These are phyloP conservation scores for Drosophila miranda DNA, from an alignment of 1,140 invertebrate genomes.

Conservation along the genomic window DNA sequence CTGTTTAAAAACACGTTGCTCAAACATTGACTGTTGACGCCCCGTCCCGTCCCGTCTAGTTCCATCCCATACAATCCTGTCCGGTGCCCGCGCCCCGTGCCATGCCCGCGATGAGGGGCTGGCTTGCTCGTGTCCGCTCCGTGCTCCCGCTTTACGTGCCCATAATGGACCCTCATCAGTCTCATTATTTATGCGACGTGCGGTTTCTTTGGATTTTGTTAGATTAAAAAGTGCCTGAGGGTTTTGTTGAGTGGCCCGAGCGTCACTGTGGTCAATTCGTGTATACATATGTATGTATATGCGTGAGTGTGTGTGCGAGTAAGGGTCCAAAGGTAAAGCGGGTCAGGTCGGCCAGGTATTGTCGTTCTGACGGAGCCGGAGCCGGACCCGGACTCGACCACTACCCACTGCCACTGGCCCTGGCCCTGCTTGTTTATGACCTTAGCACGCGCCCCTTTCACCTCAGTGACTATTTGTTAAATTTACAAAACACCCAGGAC, in stretches of 20 bases:
- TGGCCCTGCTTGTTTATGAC: slow-evolving; percentile 69
- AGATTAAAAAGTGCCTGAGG: slow-evolving; percentile 80
- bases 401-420: slow-evolving; percentile 21
- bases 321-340: slow-evolving; percentile 64
- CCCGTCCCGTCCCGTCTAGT: slow-evolving; percentile 2
- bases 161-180: slow-evolving; percentile 80
- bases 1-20: slow-evolving; percentile 79
- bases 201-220: slow-evolving; percentile 81
- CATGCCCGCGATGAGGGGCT: slow-evolving; percentile 15
- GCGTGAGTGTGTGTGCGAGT: slow-evolving; percentile 23
- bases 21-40: slow-evolving; percentile 75
- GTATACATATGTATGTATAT: slow-evolving; percentile 17
- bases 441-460: slow-evolving; percentile 69
- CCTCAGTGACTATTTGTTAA: slow-evolving; percentile 75
- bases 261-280: slow-evolving; percentile 67
- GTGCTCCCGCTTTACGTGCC: slow-evolving; percentile 63
- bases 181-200: slow-evolving; percentile 81
- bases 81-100: slow-evolving; percentile 5
- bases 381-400: no score
- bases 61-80: background rate
- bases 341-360: slow-evolving; percentile 74
- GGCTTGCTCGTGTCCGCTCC: slow-evolving; percentile 46
- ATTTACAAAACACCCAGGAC: slow-evolving; percentile 68
- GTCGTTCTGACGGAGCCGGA: slow-evolving; percentile 41
- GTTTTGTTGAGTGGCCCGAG: slow-evolving; percentile 72